phyloP scores from a whole-genome alignment of 2,113 vertebrate species.

The Argyrosomus japonicus region DNA sequence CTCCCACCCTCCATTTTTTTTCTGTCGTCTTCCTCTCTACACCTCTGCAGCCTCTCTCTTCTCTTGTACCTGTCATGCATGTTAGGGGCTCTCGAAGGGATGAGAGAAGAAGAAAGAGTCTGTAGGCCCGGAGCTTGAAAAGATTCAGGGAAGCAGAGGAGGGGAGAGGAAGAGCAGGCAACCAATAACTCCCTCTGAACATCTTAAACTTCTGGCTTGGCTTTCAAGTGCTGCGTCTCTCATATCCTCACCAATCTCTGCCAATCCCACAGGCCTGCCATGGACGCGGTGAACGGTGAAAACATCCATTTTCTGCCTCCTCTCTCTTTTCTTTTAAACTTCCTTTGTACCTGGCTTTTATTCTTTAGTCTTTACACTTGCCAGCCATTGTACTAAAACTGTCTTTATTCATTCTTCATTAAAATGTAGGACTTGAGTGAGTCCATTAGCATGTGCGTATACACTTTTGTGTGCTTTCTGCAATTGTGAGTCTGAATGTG shows the following conservation, averaged over 20 bases:
- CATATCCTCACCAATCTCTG: constrained; percentile 51
- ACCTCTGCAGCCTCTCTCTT: constrained; percentile 42
- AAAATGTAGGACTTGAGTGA: background rate
- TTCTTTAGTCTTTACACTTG: constrained; percentile 14
- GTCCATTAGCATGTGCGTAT: background rate
- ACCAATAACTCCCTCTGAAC: constrained; percentile 67
- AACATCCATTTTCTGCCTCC: constrained; percentile 26
- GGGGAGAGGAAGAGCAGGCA: constrained; percentile 43
- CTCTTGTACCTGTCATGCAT: constrained; percentile 64
- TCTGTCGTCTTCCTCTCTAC: constrained; percentile 12
- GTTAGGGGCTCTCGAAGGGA: constrained; percentile 49
- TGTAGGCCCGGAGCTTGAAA: constrained; percentile 61
- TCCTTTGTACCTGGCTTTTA: constrained; percentile 38
- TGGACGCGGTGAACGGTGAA: constrained; percentile 40
- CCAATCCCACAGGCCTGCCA: constrained; percentile 57
- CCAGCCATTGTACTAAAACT: constrained; percentile 20
- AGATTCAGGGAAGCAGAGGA: constrained; percentile 33
- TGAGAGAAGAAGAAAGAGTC: constrained; percentile 58
- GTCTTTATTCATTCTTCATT: constrained; percentile 6
- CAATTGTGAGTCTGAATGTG: constrained; percentile 2
- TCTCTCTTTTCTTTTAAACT: constrained; percentile 20
- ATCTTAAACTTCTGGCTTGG: constrained; percentile 69
- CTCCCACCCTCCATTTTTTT: background rate
- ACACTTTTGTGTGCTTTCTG: background rate
- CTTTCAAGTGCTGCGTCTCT: constrained; percentile 68